Base-by-base conservation (phyloP, 2,888 invertebrate genomes). In the Meiosimyza decipiens region DNA sequence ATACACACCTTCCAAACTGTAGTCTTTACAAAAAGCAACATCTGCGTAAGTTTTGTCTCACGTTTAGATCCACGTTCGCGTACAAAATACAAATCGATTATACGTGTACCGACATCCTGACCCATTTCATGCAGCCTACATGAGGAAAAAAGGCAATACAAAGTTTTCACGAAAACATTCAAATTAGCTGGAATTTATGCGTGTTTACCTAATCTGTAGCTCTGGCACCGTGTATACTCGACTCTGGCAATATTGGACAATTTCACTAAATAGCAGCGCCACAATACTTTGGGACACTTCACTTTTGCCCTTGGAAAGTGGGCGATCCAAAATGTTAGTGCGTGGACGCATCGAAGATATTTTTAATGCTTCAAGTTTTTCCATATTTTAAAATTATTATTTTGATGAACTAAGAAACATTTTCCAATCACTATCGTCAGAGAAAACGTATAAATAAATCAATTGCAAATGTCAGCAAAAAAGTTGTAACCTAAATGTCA, bases 201-300 rank as follows among this genome's bases (percentile, higher is more conserved):
- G 6, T 6, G 86, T 89, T 88, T 89, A 97, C 98, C 94, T 97
- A 80, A 91, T 95, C 86, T 99, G 98, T 59, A 99, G 88, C 86
- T 98, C 98, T n/a, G 95, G 94, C 50, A 98, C 95, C 13, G 96
- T 97, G 84, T 95, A 95, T 11, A 97, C 97, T 80, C 96, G 93
- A 89, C 95, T 97, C 89, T 99, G 98, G 83, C 97, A 97, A 88
- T 99, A 99, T 86, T 98, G 97, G 2, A 99, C 97, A 76, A 99
- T 93, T 90, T 99, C 99, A 22, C 98, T 98, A 87, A 99, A 99
- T 72, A 99, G 89, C 64, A 99, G 89, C 1, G 98, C 97, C 88
- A 96, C 99, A 80, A 96, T 93, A 79, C 96, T 95, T 69, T 97
- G 88, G 65, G 96, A 97, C 72, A 97, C 93, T 90, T 97, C 97